These are phyloP conservation scores for Dolichallabes microphthalmus DNA, from an alignment of 2,113 vertebrate species.

Conservation along the genomic window DNA sequence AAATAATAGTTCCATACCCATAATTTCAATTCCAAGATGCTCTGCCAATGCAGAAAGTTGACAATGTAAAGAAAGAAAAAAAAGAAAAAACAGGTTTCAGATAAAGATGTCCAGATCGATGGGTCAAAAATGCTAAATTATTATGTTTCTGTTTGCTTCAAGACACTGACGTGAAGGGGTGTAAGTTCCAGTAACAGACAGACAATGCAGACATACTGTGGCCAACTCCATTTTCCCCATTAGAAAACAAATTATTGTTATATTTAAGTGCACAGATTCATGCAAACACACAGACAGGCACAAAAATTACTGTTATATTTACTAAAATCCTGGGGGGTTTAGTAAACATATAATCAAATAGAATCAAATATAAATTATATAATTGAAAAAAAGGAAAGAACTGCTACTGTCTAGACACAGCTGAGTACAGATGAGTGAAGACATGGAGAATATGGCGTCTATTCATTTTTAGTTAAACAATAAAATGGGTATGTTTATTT, in stretches of 20 bases:
- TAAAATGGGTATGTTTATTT: constrained; percentile 4
- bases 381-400: constrained; percentile 59
- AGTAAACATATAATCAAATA: constrained; percentile 56
- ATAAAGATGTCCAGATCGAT: constrained; percentile 66
- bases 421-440: constrained; percentile 39
- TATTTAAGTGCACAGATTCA: constrained; percentile 56
- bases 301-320: constrained; percentile 73
- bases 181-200: constrained; percentile 74
- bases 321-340: constrained; percentile 70
- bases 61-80: constrained; percentile 71
- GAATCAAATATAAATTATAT: constrained; percentile 55
- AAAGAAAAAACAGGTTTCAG: constrained; percentile 65
- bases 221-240: constrained; percentile 71
- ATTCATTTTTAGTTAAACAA: constrained; percentile 25
- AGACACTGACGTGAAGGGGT: constrained; percentile 58
- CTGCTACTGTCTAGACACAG: constrained; percentile 65
- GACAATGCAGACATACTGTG: constrained; percentile 71
- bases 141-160: constrained; percentile 51
- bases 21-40: constrained; percentile 99
- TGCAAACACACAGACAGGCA: constrained; percentile 72
- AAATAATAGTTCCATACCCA: constrained; percentile 95
- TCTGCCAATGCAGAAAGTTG: constrained; percentile 94
- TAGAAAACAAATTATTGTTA: constrained; percentile 51
- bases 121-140: constrained; percentile 62
- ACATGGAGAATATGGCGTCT: constrained; percentile 25